Percentiles rank a stretch among this genome's conserved stretches.
Conservation (phyloP, 1,140 invertebrate genomes). For the Steinernema feltiae region DNA sequence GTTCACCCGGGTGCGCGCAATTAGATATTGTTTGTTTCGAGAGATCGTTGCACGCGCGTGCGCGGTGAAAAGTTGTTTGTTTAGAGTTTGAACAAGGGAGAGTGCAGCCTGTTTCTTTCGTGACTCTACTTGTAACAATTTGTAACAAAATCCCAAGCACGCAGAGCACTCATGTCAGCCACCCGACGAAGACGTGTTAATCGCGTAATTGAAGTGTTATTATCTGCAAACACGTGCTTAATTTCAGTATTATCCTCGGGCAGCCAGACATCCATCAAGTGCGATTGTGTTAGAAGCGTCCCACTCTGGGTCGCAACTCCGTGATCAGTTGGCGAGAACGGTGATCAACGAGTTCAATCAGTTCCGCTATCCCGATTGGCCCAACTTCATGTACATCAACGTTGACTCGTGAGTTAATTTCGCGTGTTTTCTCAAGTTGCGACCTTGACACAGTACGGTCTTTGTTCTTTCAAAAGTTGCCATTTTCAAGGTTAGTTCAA, state of each 20-base stretch:
- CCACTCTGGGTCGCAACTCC: slow-evolving; percentile 48
- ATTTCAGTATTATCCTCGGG: slow-evolving; percentile 51
- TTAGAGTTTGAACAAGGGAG: not conserved
- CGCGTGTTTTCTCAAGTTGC: slow-evolving; percentile 18
- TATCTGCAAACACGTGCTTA: slow-evolving; percentile 9
- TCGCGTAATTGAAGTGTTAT: not conserved
- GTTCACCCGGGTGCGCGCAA: not conserved
- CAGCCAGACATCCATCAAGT: slow-evolving; percentile 37
- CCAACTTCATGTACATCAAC: slow-evolving; percentile 48
- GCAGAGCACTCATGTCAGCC: slow-evolving; percentile 12
- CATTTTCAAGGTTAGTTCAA: slow-evolving; percentile 19
- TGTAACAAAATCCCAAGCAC: not conserved
- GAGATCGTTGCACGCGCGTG: not conserved
- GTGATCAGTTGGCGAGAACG: slow-evolving; percentile 48
- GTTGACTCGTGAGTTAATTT: slow-evolving; percentile 40
- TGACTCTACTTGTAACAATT: not conserved
- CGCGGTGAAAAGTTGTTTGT: not conserved
- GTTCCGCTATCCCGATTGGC: slow-evolving; percentile 52
- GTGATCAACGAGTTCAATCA: slow-evolving; percentile 51
- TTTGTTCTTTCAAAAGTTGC: not conserved
- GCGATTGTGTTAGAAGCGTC: slow-evolving; percentile 46
- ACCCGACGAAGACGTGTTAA: not conserved
- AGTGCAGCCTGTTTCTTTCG: slow-evolving; percentile 10
- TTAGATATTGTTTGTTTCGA: slow-evolving; percentile 1
- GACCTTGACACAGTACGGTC: no score